A percentile compares a stretch with the other conserved stretches of the same genome.
Conservation (phyloP, 2,888 invertebrate genomes). For the Mycalesis mineus region DNA sequence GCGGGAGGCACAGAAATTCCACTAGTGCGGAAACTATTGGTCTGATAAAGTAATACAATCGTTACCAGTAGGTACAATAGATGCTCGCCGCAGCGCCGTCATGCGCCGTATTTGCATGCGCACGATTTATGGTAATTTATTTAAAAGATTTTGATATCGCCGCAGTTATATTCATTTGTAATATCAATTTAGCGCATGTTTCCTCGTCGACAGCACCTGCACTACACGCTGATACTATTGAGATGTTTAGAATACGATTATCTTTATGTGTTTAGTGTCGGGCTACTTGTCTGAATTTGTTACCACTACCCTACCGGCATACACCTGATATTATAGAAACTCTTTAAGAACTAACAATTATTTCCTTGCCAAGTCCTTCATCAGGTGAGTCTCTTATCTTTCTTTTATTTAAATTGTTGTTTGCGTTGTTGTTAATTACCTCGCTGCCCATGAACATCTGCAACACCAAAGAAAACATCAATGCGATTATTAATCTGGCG, state of each 20-base stretch:
- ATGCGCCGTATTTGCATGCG: slow-evolving; percentile 12
- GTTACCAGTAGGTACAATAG: background rate
- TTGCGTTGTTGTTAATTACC: no score
- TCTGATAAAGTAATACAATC: background rate
- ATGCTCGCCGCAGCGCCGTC: background rate
- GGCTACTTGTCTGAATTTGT: no score
- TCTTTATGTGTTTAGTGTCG: no score
- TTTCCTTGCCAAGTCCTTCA: no score
- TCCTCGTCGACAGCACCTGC: background rate
- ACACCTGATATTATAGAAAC: no score
- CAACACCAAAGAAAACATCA: no score
- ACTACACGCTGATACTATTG: background rate
- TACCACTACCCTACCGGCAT: no score
- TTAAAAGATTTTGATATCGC: slow-evolving; percentile 13
- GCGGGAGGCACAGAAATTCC: background rate
- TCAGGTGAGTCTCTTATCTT: no score
- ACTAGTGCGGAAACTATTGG: background rate
- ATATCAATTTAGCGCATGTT: slow-evolving; percentile 8
- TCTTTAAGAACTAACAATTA: no score
- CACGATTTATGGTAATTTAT: slow-evolving; percentile 14
- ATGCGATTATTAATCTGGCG: no score
- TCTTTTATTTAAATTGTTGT: no score
- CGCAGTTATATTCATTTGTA: slow-evolving; percentile 15
- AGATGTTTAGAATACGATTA: background rate
- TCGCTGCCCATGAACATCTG: no score